Conservation (phyloP, 2,797 vertebrate genomes). For the Erethizon dorsatum region DNA sequence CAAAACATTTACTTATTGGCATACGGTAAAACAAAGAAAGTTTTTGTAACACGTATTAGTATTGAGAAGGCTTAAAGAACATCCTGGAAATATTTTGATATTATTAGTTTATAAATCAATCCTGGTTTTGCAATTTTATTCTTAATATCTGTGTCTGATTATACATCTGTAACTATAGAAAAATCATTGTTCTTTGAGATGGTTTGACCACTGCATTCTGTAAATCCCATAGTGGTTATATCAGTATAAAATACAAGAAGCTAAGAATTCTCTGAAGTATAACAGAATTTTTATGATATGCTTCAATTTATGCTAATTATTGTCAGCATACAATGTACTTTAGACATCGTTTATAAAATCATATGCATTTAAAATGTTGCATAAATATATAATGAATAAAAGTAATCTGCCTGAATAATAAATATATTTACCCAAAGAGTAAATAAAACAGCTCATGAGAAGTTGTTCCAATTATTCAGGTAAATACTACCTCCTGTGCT, state of each 20-base stretch:
- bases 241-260: conserved; percentile 42
- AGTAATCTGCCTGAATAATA: conserved; percentile 81
- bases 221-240: conserved; percentile 29
- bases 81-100: conserved; percentile 7
- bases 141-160: conserved; percentile 25
- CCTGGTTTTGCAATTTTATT: neutral
- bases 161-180: conserved; percentile 40
- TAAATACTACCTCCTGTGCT: conserved; percentile 75
- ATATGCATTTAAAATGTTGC: conserved; percentile 80
- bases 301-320: conserved; percentile 73
- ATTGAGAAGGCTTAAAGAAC: neutral
- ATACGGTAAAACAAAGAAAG: neutral
- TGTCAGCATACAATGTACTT: conserved; percentile 18
- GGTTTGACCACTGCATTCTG: neutral
- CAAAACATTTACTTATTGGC: neutral
- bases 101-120: conserved; percentile 46
- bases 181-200: conserved; percentile 51
- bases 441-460: conserved; percentile 73
- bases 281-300: neutral
- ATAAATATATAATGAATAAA: conserved; percentile 82
- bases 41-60: neutral
- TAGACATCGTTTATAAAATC: conserved; percentile 63
- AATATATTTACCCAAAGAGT: conserved; percentile 74
- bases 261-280: conserved; percentile 56
- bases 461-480: conserved; percentile 76